Evolutionary conservation across 35 echinoderm and acorn worm genomes (phyloP), one percentile per base, ranked within the genome.

Genomic region (Strongylocentrotus purpuratus): DNA sequence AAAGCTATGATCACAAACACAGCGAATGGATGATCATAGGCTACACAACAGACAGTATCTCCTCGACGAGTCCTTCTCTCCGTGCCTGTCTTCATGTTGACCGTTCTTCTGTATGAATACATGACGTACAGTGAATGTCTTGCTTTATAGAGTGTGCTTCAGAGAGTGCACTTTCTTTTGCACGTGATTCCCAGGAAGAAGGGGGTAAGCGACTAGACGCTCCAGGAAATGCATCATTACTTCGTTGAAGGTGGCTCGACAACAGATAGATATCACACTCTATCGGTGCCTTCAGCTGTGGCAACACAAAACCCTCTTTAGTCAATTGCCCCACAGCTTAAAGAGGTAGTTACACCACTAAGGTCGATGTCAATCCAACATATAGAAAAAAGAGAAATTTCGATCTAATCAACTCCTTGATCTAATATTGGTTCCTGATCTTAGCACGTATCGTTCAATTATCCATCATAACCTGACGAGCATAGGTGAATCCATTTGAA

Each of bases 221-320:
- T 78, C 65, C 65, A 78, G 65, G 65, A 78, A 78, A 28, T 78
- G 65, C 65, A 78, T 78, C 65, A 78, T 78, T 78, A 78, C 65
- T n/a, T 28, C 65, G 65, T n/a, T n/a, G 20, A 78, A 78, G 65
- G 65, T 4, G 65, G 65, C 22, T 5, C 28, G 20, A n/a, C 65
- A 78, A 78, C 65, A 78, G 65, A 78, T 78, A 18, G 20, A n/a
- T 78, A n/a, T 9, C 65, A 78, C 65, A n/a, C 65, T 78, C 28
- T 5, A 78, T 78, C 65, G 4, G 65, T 28, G 15, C 1, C 22
- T 78, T 78, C 5, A 78, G 28, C 22, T 7, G 65, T 78, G 22
- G 65, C 20, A 8, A 78, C 65, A 28, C 65, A n/a, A 78, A n/a
- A 78, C 65, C 9, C 5, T 59, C 52, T 59, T n/a, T 18, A n/a